Evolutionary conservation across 2,113 vertebrate species (phyloP).

Genomic region (Ranitomeya imitator): DNA sequence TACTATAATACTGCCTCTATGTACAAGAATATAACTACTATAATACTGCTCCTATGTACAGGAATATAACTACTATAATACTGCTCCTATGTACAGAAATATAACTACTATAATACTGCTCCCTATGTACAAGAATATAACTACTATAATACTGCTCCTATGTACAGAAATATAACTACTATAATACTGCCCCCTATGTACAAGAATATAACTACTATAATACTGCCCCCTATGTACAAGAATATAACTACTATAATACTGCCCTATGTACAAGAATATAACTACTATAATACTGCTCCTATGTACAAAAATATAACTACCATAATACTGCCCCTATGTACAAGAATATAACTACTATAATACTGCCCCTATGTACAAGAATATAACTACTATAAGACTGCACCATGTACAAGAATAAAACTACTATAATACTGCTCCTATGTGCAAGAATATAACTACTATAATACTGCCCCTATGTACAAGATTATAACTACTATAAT

Average conservation of each 20-base stretch:
- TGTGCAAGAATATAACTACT: not conserved
- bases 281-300: not conserved
- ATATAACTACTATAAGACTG: constrained; percentile 6
- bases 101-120: not conserved
- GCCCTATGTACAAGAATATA: not conserved
- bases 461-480: not conserved
- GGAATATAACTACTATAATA: constrained; percentile 1
- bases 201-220: not conserved
- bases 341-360: not conserved
- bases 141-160: too few relatives aligned
- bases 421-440: not conserved
- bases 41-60: not conserved
- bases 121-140: too few relatives aligned
- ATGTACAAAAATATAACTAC: not conserved
- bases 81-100: not conserved
- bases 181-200: not conserved
- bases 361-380: not conserved
- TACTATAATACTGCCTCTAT: not conserved
- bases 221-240: not conserved
- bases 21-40: constrained; percentile 3
- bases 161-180: not conserved
- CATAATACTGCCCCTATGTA: too few relatives aligned
- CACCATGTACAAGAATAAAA: not conserved
- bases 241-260: constrained; percentile 3
- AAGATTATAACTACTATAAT: too few relatives aligned